Conservation (phyloP, 2,888 invertebrate genomes). For the Entomobrya multifasciata region DNA sequence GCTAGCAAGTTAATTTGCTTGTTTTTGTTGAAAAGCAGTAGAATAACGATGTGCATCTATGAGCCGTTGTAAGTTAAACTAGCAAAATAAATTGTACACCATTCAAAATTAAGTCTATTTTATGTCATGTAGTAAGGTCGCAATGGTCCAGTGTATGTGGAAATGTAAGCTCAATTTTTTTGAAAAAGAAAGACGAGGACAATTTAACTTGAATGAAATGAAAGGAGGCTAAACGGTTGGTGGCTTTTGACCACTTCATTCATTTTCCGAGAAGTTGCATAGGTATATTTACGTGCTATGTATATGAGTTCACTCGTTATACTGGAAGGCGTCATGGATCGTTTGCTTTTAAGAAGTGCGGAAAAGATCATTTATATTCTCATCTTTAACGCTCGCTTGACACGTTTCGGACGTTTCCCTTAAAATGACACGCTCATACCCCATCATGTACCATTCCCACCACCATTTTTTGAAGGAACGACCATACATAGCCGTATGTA, state of each 20-base stretch:
- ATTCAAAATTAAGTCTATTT: background rate
- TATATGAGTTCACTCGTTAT: too few species aligned
- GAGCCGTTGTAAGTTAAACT: background rate
- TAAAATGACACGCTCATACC: background rate
- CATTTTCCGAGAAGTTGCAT: background rate
- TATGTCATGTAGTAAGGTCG: background rate
- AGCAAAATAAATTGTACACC: background rate
- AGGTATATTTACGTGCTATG: background rate
- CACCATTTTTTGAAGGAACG: too few species aligned
- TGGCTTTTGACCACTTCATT: constrained; percentile 11
- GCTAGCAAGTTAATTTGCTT: constrained; percentile 25
- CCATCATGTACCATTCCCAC: too few species aligned
- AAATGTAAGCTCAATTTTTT: background rate
- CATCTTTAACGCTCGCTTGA: constrained; percentile 17
- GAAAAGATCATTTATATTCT: constrained; percentile 53
- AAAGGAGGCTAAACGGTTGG: background rate
- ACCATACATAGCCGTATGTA: background rate
- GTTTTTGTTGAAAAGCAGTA: constrained; percentile 6
- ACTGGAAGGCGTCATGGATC: background rate
- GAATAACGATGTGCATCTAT: too few species aligned
- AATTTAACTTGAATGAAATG: background rate
- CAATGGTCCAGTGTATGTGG: background rate
- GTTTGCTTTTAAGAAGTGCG: constrained; percentile 11
- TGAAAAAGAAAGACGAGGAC: background rate
- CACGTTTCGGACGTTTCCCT: constrained; percentile 25